These are phyloP conservation scores for Jaculus jaculus DNA, from an alignment of 2,113 vertebrate species.

Conservation along the genomic window DNA sequence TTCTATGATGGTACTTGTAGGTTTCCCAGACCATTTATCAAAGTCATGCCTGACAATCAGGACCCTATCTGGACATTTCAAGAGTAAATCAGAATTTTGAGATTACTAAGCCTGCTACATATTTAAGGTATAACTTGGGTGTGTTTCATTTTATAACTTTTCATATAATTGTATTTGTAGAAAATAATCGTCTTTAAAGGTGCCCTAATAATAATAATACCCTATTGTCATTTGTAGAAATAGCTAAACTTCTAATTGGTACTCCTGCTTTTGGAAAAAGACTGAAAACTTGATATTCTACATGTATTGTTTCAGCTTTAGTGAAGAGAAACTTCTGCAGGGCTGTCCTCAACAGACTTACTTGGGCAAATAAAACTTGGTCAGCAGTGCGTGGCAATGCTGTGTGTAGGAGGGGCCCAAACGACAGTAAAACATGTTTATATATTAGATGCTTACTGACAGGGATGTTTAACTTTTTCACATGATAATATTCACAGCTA, in stretches of 20 bases:
- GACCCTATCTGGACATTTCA: neutral
- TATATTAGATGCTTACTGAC: neutral
- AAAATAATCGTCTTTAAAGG: neutral
- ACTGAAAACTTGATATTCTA: neutral
- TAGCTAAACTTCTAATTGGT: neutral
- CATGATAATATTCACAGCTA: no score
- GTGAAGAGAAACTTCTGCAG: neutral
- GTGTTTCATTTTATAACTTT: slow-evolving; percentile 10
- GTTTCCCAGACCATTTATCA: neutral
- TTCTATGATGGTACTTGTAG: neutral
- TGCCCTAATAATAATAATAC: neutral
- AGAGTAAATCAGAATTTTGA: neutral
- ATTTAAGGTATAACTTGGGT: neutral
- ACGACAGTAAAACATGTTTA: neutral
- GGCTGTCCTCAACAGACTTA: neutral
- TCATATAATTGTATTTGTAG: neutral
- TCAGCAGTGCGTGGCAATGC: neutral
- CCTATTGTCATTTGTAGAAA: neutral
- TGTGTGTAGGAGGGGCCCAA: neutral
- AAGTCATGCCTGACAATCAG: neutral
- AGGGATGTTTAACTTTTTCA: no score
- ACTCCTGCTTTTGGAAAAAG: neutral
- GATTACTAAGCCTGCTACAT: neutral
- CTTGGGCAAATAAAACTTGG: neutral
- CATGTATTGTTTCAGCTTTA: neutral